A percentile compares a stretch with the other conserved stretches of the same genome.
These are phyloP conservation scores for Rhagoletis pomonella DNA, from an alignment of 1,140 invertebrate genomes.

Conservation along the genomic window DNA sequence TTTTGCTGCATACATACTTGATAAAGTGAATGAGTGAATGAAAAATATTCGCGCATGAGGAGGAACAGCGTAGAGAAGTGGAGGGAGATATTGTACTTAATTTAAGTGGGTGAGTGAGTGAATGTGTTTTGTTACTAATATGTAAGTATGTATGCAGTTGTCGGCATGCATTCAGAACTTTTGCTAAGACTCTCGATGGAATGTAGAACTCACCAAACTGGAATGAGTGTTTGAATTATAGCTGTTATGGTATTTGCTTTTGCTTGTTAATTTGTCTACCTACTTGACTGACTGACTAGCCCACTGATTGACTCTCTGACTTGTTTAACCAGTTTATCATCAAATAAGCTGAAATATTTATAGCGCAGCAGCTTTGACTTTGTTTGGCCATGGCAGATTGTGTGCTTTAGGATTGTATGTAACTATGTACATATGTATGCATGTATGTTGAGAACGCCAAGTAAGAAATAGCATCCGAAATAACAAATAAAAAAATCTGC, in stretches of 20 bases:
- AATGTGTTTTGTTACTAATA: not conserved
- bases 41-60: not conserved
- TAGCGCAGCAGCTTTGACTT: not conserved
- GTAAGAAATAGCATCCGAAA: too few species aligned
- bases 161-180: slow-evolving; percentile 6
- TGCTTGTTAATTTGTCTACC: not conserved
- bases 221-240: not conserved
- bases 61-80: not conserved
- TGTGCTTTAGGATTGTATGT: not conserved
- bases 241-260: not conserved
- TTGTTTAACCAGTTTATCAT: slow-evolving; percentile 4
- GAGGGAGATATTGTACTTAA: too few species aligned
- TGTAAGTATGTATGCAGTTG: not conserved
- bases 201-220: not conserved
- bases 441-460: too few species aligned
- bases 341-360: not conserved
- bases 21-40: slow-evolving; percentile 3
- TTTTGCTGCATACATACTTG: not conserved
- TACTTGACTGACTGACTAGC: slow-evolving; percentile 5
- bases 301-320: slow-evolving; percentile 28
- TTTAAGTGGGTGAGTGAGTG: not conserved
- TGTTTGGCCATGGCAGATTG: not conserved
- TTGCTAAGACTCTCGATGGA: slow-evolving; percentile 8
- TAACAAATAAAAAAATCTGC: too few species aligned
- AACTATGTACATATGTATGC: too few species aligned